phyloP scores from a whole-genome alignment of 2,797 vertebrate genomes.

The Myripristis murdjan region DNA sequence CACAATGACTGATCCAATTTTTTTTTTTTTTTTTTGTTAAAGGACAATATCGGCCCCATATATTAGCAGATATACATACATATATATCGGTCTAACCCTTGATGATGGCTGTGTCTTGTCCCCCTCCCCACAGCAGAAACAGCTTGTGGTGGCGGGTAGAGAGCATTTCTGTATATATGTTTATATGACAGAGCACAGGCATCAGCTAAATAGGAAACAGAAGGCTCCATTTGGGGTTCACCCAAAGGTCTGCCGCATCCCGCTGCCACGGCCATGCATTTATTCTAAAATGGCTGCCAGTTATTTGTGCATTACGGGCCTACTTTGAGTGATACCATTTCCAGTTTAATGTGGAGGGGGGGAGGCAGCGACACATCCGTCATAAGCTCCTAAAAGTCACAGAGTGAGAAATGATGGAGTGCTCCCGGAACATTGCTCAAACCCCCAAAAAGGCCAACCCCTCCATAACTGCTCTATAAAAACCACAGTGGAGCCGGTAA shows the following conservation, averaged over 20 bases:
- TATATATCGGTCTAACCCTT: too few relatives aligned
- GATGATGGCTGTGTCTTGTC: too few relatives aligned
- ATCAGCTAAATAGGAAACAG: conserved; percentile 76
- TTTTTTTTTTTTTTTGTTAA: too few relatives aligned
- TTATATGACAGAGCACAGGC: conserved; percentile 60
- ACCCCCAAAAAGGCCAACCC: conserved; percentile 78
- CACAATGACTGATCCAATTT: background rate
- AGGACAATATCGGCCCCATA: too few relatives aligned
- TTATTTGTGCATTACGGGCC: conserved; percentile 82
- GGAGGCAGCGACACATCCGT: conserved; percentile 68
- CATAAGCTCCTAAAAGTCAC: conserved; percentile 85
- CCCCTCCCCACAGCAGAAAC: conserved; percentile 1
- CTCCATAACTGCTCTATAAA: conserved; percentile 80
- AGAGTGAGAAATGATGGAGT: conserved; percentile 77
- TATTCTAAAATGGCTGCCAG: conserved; percentile 78
- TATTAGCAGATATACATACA: too few relatives aligned
- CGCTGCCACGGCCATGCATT: conserved; percentile 70
- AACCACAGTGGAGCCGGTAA: conserved; percentile 58
- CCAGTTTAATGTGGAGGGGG: conserved; percentile 78
- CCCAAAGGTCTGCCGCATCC: conserved; percentile 74
- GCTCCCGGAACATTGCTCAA: conserved; percentile 80
- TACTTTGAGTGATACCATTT: conserved; percentile 79
- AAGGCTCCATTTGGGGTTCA: conserved; percentile 79
- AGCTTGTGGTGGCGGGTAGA: conserved; percentile 21
- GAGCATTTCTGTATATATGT: conserved; percentile 37